phyloP scores from a whole-genome alignment of 2,888 invertebrate genomes.

The Limnephilus auricula region DNA sequence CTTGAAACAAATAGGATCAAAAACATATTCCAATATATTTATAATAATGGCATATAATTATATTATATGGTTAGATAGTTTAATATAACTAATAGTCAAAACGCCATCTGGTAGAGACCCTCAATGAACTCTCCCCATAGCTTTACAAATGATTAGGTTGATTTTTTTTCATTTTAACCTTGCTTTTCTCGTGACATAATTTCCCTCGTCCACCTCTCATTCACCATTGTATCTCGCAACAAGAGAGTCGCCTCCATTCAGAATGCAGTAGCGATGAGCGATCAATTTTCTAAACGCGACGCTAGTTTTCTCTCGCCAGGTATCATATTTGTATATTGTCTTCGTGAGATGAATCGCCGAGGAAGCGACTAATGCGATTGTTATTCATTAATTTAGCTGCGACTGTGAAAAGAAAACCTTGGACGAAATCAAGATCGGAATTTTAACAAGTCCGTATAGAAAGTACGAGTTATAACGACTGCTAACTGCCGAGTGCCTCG shows the following conservation, averaged over 20 bases:
- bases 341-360: slow-evolving; percentile 28
- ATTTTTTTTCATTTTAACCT: neutral
- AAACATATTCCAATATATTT: too few relatives aligned
- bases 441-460: slow-evolving; percentile 26
- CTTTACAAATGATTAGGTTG: neutral
- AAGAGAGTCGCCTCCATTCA: neutral
- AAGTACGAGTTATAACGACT: neutral
- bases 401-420: slow-evolving; percentile 19
- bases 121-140: neutral
- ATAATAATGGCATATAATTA: too few relatives aligned
- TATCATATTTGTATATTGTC: slow-evolving; percentile 5
- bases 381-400: neutral
- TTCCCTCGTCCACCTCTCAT: neutral
- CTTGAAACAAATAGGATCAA: too few relatives aligned
- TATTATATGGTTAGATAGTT: too few relatives aligned
- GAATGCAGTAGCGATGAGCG: neutral
- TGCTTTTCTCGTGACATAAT: neutral
- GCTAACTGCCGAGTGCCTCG: neutral
- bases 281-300: slow-evolving; percentile 2
- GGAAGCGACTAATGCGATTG: slow-evolving; percentile 5
- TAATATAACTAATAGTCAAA: too few relatives aligned
- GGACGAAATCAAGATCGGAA: slow-evolving; percentile 38
- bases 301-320: neutral
- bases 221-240: neutral
- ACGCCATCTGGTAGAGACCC: too few relatives aligned